Evolutionary conservation across 2,888 invertebrate genomes (phyloP).

Genomic region (Parnassius apollo): DNA sequence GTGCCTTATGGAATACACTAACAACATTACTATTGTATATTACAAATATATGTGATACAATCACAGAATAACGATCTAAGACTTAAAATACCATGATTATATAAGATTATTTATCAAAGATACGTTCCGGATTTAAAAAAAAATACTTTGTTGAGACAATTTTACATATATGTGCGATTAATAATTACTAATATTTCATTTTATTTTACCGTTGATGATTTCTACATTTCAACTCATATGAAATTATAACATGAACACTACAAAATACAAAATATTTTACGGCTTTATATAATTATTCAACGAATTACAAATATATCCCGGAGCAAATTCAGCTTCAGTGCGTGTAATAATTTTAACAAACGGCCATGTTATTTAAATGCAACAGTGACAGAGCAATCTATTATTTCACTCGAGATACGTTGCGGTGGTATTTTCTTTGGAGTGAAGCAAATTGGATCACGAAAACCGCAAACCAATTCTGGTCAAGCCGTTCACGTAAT

Average conservation of each 20-base stretch:
- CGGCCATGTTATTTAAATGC: neutral
- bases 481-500: slow-evolving; percentile 54
- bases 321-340: neutral
- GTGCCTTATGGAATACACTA: slow-evolving; percentile 9
- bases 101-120: too few relatives aligned
- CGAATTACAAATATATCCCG: neutral
- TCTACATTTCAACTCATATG: too few relatives aligned
- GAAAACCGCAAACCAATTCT: slow-evolving; percentile 57
- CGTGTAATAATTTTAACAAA: slow-evolving; percentile 2
- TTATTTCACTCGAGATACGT: slow-evolving; percentile 7
- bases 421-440: slow-evolving; percentile 19
- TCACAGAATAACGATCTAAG: slow-evolving; percentile 7
- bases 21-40: slow-evolving; percentile 6
- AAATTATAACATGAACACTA: too few relatives aligned
- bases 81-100: neutral
- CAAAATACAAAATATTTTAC: too few relatives aligned
- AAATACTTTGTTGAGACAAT: too few relatives aligned
- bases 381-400: neutral
- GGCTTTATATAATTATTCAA: too few relatives aligned
- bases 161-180: too few relatives aligned
- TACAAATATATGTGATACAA: slow-evolving; percentile 6
- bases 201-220: too few relatives aligned
- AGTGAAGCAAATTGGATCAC: slow-evolving; percentile 50
- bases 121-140: too few relatives aligned
- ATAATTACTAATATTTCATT: too few relatives aligned